phyloP scores from a whole-genome alignment of 2,888 invertebrate species.

The Pharmacophagus antenor region DNA sequence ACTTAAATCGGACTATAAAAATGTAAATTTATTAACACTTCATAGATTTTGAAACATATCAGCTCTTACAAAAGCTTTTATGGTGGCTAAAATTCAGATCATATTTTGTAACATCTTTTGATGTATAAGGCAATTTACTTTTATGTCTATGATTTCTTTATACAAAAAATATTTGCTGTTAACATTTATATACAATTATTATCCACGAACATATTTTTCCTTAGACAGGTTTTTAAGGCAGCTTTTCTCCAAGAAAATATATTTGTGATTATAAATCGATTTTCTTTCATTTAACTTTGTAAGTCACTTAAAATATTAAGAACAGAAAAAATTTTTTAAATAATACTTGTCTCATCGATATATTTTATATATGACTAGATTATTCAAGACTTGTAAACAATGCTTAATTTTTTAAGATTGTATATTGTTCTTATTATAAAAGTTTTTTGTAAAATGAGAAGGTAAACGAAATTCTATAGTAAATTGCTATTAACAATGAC shows the following conservation, averaged over 20 bases:
- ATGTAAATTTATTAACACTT: constrained; percentile 39
- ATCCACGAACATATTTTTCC: constrained; percentile 4
- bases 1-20: constrained; percentile 39
- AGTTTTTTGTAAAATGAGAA: too few relatives aligned
- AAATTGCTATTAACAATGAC: too few relatives aligned
- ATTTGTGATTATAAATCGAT: too few relatives aligned
- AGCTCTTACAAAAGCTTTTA: constrained; percentile 27
- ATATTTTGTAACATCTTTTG: constrained; percentile 14
- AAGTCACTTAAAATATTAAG: not conserved
- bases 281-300: too few relatives aligned
- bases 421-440: too few relatives aligned
- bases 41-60: constrained; percentile 35
- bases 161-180: constrained; percentile 14
- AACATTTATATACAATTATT: constrained; percentile 12
- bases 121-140: constrained; percentile 25
- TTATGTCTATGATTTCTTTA: constrained; percentile 20
- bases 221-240: not conserved
- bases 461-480: too few relatives aligned
- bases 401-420: too few relatives aligned
- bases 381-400: too few relatives aligned
- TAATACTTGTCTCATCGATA: too few relatives aligned
- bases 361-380: too few relatives aligned
- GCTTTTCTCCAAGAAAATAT: not conserved
- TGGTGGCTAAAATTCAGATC: constrained; percentile 22
- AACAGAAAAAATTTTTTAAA: too few relatives aligned